Conservation (phyloP, 30 jellyfish, hydroid and myxozoan species). For the Cassiopea andromeda region DNA sequence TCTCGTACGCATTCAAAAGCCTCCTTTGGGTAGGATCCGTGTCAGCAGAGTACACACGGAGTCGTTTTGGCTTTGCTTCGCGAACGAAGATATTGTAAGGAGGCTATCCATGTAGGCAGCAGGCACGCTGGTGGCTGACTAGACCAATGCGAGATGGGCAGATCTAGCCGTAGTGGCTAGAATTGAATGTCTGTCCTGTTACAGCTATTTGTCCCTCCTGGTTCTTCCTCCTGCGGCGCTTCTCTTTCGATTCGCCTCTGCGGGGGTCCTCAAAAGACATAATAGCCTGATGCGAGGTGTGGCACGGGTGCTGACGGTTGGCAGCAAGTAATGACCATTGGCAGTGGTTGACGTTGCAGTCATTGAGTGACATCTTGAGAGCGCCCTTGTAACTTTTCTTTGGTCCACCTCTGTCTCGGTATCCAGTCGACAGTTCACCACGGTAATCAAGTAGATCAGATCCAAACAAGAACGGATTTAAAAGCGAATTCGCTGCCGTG, state of each 20-base stretch:
- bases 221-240: background rate
- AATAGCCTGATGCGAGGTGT: background rate
- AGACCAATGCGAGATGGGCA: background rate
- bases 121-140: background rate
- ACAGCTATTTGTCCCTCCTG: background rate
- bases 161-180: background rate
- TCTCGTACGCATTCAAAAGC: no score
- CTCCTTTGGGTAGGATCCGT: no score
- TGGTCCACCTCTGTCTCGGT: conserved; percentile 6
- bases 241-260: background rate
- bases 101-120: background rate
- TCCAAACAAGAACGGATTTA: no score
- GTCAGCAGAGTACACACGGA: no score
- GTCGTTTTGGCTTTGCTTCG: background rate
- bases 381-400: background rate
- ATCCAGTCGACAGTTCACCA: background rate
- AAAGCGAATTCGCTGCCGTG: no score
- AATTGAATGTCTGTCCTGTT: background rate
- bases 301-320: background rate
- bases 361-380: background rate
- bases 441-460: no score
- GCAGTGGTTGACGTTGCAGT: background rate
- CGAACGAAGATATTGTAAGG: background rate
- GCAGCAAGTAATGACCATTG: background rate
- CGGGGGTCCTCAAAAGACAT: background rate